These are phyloP conservation scores for Xestia xanthographa DNA, from an alignment of 2,888 invertebrate genomes.

Conservation along the genomic window DNA sequence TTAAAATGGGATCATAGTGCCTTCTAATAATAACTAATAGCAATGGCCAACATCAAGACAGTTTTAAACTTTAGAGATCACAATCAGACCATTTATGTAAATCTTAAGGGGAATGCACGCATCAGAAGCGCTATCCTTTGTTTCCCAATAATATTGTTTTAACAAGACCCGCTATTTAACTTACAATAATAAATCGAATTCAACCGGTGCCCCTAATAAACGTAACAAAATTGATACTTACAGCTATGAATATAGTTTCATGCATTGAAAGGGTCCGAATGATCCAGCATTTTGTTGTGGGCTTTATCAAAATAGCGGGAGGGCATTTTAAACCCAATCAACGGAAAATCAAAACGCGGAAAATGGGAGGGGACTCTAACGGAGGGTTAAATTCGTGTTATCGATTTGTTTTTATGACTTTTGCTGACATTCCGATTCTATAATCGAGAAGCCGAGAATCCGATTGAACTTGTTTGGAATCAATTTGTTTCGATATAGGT, in stretches of 20 bases:
- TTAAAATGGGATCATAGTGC: background rate
- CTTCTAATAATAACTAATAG: background rate
- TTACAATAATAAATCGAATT: constrained; percentile 34
- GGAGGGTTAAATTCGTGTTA: constrained; percentile 89
- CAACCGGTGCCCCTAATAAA: constrained; percentile 56
- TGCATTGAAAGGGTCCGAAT: constrained; percentile 76
- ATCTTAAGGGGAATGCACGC: background rate
- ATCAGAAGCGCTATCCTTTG: background rate
- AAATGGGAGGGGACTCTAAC: constrained; percentile 87
- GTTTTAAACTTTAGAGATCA: background rate
- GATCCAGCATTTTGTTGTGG: constrained; percentile 81
- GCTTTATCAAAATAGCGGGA: constrained; percentile 85
- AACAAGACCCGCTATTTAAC: background rate
- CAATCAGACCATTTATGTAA: background rate
- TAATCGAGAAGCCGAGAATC: constrained; percentile 66
- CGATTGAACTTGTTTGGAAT: constrained; percentile 62
- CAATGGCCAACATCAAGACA: background rate
- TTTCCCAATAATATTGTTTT: constrained; percentile 19
- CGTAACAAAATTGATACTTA: constrained; percentile 66
- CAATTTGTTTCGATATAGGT: constrained; percentile 49
- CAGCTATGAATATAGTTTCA: constrained; percentile 70
- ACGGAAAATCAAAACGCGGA: constrained; percentile 90
- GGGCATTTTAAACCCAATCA: constrained; percentile 90
- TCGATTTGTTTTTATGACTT: constrained; percentile 89
- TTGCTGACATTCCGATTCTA: constrained; percentile 84